Base-by-base conservation (phyloP, 2,888 invertebrate species). In the Chrysomela aeneicollis region DNA sequence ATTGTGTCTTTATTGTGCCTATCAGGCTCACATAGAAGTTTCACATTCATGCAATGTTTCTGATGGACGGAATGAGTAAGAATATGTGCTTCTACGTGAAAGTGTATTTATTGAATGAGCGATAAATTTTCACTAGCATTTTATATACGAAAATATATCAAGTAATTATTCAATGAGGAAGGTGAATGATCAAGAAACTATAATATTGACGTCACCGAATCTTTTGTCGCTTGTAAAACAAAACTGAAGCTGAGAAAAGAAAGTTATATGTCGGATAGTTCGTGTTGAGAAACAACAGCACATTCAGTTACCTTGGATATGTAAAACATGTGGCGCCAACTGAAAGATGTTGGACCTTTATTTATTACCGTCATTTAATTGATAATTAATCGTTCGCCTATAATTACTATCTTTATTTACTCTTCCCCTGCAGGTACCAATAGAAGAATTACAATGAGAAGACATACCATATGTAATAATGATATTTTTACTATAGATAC, bases 321-420 rank as follows among this genome's bases (percentile, higher is more conserved):
- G 71, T 71, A 71, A 70, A 71, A 71, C 68, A 70, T 70, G 66
- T 70, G 70, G 70, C 70, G 70, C 68, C 70, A 68, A 59, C 63
- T 67, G 63, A 58, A 71, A 66, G 59, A 67, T 71, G 67, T 69
- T 61, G 67, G 63, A 54, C 59, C 66, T 68, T 78, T 78, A 79
- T 78, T 79, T 79, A 79, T 78, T 73, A 66, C 77, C 72, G 69
- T 74, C 75, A 73, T 79, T 78, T 78, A 78, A 78, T 77, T 78
- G 74, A 77, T 78, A 79, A 79, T 79, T 79, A 79, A 79, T 79
- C 75, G 77, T 77, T 78, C 74, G 73, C 71, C 66, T 72, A 74
- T 78, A 79, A 79, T 79, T 79, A 76, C 76, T 73, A 76, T 67
- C 72, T 70, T 74, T 74, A 74, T 76, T 75, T 71, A 72, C 73